phyloP scores from a whole-genome alignment of 2,797 vertebrate species.

The Threskiornis aethiopicus region DNA sequence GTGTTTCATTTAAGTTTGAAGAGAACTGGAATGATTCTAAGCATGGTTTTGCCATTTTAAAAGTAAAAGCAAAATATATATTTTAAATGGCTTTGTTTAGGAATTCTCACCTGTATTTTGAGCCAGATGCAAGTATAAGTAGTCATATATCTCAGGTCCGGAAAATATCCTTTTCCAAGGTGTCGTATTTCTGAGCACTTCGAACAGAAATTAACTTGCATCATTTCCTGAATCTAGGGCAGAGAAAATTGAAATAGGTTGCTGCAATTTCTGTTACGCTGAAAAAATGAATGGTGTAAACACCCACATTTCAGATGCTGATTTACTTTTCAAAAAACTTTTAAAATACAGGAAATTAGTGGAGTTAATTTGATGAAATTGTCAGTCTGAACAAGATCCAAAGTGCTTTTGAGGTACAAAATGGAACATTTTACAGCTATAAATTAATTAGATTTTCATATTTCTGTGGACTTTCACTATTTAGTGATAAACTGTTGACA shows the following conservation, averaged over 20 bases:
- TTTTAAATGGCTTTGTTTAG: neutral
- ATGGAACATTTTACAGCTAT: neutral
- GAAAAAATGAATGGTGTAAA: slow-evolving; percentile 4
- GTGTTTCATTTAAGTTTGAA: neutral
- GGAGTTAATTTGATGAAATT: neutral
- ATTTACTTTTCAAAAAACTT: neutral
- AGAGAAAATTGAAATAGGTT: slow-evolving; percentile 29
- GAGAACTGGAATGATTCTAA: neutral
- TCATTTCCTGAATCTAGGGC: slow-evolving; percentile 27
- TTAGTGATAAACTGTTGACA: neutral
- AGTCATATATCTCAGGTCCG: neutral
- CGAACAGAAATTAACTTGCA: neutral
- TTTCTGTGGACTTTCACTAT: neutral
- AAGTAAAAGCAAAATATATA: neutral
- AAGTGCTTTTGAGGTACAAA: neutral
- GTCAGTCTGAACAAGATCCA: neutral
- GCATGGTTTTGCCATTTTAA: neutral
- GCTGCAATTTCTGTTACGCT: neutral
- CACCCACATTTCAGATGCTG: slow-evolving; percentile 31
- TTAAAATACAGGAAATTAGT: neutral
- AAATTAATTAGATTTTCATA: neutral
- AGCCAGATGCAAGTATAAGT: neutral
- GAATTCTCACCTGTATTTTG: neutral
- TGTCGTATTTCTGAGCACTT: neutral
- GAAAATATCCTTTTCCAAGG: neutral